phyloP scores from a whole-genome alignment of 2,888 invertebrate genomes.

The Leucophenga maculata region DNA sequence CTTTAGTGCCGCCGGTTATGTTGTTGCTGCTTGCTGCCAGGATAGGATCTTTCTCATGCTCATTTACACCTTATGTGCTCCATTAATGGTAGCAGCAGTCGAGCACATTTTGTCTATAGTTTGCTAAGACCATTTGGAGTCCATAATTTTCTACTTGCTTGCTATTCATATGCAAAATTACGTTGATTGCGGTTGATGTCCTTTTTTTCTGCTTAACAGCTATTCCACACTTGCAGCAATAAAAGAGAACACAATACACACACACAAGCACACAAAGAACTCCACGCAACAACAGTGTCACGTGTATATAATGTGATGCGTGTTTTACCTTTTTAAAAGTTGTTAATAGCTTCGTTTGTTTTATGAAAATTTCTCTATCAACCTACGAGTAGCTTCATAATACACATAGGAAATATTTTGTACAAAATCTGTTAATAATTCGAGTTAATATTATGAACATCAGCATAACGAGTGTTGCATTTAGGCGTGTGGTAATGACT shows the following conservation, averaged over 20 bases:
- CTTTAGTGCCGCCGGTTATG: background rate
- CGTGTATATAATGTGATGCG: too few relatives aligned
- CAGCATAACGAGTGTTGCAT: too few relatives aligned
- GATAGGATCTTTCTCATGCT: constrained; percentile 46
- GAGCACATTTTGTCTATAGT: constrained; percentile 63
- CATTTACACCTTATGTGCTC: constrained; percentile 62
- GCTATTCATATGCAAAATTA: constrained; percentile 64
- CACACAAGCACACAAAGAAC: background rate
- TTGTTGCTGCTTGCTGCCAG: constrained; percentile 17
- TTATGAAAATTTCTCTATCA: background rate
- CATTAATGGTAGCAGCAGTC: constrained; percentile 36
- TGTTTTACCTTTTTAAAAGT: too few relatives aligned
- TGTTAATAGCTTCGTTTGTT: too few relatives aligned
- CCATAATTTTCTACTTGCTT: constrained; percentile 43
- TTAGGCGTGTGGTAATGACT: too few relatives aligned
- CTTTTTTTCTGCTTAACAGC: constrained; percentile 23
- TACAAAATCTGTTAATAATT: too few relatives aligned
- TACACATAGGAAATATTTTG: too few relatives aligned
- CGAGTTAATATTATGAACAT: too few relatives aligned
- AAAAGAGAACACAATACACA: background rate
- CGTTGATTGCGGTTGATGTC: constrained; percentile 39
- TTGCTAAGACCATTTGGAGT: constrained; percentile 45
- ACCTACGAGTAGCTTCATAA: background rate
- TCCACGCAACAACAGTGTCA: background rate
- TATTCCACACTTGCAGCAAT: background rate